A percentile compares a stretch with the other conserved stretches of the same genome.
phyloP scores from a whole-genome alignment of 2,888 invertebrate species.

The Smittia aterrima region DNA sequence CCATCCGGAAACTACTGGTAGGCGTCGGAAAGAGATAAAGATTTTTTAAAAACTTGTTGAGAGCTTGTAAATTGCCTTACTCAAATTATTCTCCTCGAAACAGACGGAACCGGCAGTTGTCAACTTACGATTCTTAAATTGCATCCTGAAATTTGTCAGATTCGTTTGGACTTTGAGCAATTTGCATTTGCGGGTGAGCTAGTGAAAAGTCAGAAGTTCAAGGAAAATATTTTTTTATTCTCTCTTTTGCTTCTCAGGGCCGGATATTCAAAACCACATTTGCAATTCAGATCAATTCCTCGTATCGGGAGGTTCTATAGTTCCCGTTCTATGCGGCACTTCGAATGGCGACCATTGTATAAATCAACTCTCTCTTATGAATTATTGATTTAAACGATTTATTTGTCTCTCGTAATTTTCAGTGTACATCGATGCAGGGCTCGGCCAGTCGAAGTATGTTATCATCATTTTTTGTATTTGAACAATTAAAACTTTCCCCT shows the following conservation, averaged over 20 bases:
- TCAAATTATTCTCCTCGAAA: too few species aligned
- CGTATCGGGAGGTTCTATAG: conserved; percentile 76
- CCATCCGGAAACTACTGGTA: conserved; percentile 60
- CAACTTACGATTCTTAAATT: conserved; percentile 78
- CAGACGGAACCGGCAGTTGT: conserved; percentile 72
- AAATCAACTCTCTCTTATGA: not conserved
- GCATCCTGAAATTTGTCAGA: conserved; percentile 77
- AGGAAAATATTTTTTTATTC: not conserved
- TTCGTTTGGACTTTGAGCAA: conserved; percentile 59
- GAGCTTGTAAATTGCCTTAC: too few species aligned
- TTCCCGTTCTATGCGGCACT: conserved; percentile 76
- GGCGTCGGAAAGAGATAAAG: not conserved
- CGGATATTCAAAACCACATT: conserved; percentile 71
- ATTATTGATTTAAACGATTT: not conserved
- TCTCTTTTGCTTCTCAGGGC: too few species aligned
- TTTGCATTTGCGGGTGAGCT: conserved; percentile 32
- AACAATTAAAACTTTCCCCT: conserved; percentile 62
- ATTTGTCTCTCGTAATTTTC: conserved; percentile 44
- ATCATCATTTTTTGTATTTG: not conserved
- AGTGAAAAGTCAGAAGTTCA: not conserved
- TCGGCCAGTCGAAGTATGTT: conserved; percentile 47
- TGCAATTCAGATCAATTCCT: conserved; percentile 84
- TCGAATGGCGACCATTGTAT: conserved; percentile 80
- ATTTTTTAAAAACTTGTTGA: not conserved
- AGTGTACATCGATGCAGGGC: conserved; percentile 84